phyloP scores from a whole-genome alignment of 1,140 invertebrate genomes.

The Nymphalis io region DNA sequence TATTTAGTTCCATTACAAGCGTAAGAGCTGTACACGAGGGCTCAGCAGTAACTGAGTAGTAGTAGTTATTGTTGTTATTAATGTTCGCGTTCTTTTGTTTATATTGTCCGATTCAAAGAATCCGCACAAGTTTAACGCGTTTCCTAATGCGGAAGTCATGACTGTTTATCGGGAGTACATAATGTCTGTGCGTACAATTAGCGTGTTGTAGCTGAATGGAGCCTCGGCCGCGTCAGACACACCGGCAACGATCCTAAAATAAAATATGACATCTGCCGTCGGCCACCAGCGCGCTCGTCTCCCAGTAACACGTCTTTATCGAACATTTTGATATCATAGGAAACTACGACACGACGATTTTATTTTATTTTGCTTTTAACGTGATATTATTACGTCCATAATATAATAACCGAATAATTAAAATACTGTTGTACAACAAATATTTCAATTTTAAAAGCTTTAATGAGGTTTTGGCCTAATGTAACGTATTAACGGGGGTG shows the following conservation, averaged over 20 bases:
- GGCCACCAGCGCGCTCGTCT: neutral
- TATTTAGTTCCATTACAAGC: too few species aligned
- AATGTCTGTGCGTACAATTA: constrained; percentile 12
- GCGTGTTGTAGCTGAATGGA: constrained; percentile 1
- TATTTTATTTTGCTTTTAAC: too few species aligned
- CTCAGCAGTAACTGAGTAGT: too few species aligned
- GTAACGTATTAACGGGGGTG: too few species aligned
- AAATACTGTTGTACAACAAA: too few species aligned
- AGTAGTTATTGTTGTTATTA: neutral
- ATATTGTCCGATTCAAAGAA: constrained; percentile 9
- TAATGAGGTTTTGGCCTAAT: too few species aligned
- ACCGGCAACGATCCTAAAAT: constrained; percentile 37
- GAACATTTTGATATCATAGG: constrained; percentile 4
- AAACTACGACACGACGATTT: neutral
- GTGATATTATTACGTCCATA: too few species aligned
- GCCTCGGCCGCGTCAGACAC: constrained; percentile 22
- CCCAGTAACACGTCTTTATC: neutral
- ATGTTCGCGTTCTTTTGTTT: neutral
- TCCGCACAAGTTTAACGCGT: neutral
- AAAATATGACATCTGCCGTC: constrained; percentile 39
- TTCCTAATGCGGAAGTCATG: constrained; percentile 6
- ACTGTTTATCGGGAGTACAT: constrained; percentile 1
- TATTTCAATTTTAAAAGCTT: too few species aligned
- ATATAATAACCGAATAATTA: too few species aligned
- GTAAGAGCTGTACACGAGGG: too few species aligned